Evolutionary conservation across 2,888 invertebrate genomes (phyloP), one percentile per base, ranked within the genome.

Genomic region (Lithophane ornitopus): DNA sequence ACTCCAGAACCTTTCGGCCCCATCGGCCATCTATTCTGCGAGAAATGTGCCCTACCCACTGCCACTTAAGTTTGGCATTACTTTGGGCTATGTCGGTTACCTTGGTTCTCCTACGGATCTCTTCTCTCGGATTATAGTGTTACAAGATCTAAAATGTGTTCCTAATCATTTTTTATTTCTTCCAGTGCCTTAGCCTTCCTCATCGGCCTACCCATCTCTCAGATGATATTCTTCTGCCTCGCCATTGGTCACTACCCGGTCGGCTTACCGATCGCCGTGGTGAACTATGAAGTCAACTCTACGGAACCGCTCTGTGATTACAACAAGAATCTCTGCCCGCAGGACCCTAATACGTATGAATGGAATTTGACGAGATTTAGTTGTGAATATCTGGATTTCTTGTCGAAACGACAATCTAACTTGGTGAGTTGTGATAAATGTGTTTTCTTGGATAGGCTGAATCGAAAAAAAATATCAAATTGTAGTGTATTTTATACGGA

Each of bases 181-280:
- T 80, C 80, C 90, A 98, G 98, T 0, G 97, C 99, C 56, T 97
- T 99, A 97, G 93, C 98, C 65, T 99, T 99, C 93, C 98, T 99
- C 87, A 97, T 99, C 82, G 98, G 98, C 22, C 96, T 99, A 70
- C 99, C 99, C 0, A 97, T 98, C 4, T 97, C 98, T 2, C 99
- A 99, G 96, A 98, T 98, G 90, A 95, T 99, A 39, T 94, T 99
- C 65, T 99, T 99, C 96, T 99, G 99, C 91, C 94, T 98, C 69
- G 98, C 99, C 26, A 98, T 99, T 87, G 99, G 99, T n/a, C 98
- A 98, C 91, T 98, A 98, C 91, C 99, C 99, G 0, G 95, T 97
- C 12, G 98, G 98, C 22, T 95, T 99, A 1, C 97, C 97, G 62
- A 92, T 99, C 59, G 98, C 98, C 1, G 97, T 99, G 46, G 98